Evolutionary conservation across 2,888 invertebrate genomes (phyloP).

Genomic region (Mechanitis messenoides): DNA sequence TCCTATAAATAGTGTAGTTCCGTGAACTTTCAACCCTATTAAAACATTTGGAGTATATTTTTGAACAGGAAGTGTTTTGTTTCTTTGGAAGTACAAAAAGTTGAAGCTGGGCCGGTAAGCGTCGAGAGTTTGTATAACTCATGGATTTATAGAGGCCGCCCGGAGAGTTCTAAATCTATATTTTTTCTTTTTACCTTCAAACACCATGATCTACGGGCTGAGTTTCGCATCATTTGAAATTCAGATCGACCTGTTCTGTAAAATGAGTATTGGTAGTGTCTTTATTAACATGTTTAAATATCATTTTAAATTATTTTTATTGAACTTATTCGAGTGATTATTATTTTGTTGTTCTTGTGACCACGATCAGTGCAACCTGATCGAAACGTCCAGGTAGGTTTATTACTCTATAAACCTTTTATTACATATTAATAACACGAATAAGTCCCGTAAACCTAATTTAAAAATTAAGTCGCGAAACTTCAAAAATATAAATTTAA

Average conservation of each 20-base stretch:
- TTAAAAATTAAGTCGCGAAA: no score
- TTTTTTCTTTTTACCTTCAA: conserved; percentile 27
- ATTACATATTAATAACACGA: no score
- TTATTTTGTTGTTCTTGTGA: no score
- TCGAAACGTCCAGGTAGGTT: no score
- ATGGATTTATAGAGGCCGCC: conserved; percentile 49
- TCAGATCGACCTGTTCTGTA: conserved; percentile 25
- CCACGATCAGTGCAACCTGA: no score
- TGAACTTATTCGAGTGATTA: no score
- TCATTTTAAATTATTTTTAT: no score
- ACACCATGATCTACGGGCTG: conserved; percentile 32
- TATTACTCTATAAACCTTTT: no score
- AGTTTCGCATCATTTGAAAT: conserved; percentile 34
- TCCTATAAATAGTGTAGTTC: conserved; percentile 6
- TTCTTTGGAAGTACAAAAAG: conserved; percentile 24
- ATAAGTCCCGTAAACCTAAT: no score
- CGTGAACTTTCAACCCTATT: conserved; percentile 13
- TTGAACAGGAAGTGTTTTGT: conserved; percentile 31
- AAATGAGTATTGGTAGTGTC: conserved; percentile 13
- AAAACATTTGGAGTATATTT: conserved; percentile 23
- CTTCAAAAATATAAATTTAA: neutral
- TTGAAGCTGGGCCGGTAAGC: conserved; percentile 25
- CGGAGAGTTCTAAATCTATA: conserved; percentile 47
- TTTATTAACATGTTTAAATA: neutral
- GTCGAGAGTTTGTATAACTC: conserved; percentile 37